These are phyloP conservation scores for Cyaniris semiargus DNA, from an alignment of 2,888 invertebrate genomes.

Conservation along the genomic window DNA sequence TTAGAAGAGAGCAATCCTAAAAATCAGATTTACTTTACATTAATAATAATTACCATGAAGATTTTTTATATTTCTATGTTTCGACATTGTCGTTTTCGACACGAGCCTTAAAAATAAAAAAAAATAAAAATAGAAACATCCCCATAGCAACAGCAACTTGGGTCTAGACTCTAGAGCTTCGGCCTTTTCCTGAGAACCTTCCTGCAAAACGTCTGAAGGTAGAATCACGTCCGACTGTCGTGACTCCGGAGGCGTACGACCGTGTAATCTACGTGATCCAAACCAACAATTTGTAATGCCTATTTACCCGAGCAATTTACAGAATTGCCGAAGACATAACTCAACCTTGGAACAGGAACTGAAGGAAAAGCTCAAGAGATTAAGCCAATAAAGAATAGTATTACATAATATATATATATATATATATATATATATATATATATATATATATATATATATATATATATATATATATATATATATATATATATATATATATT, in stretches of 20 bases:
- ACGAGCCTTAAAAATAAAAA: not conserved
- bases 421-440: too few species aligned
- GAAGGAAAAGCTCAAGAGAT: not conserved
- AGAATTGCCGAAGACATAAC: not conserved
- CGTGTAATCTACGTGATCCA: slow-evolving; percentile 12
- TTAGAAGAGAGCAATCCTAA: not conserved
- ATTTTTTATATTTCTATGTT: too few species aligned
- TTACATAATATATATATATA: too few species aligned
- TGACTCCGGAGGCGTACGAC: not conserved
- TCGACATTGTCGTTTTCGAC: too few species aligned
- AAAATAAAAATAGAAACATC: not conserved
- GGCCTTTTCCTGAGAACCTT: not conserved
- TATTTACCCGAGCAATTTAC: not conserved
- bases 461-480: too few species aligned
- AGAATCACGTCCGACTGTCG: slow-evolving; percentile 10
- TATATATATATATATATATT: too few species aligned
- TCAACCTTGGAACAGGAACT: not conserved
- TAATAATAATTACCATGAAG: too few species aligned
- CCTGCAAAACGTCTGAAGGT: not conserved
- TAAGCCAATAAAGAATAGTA: too few species aligned
- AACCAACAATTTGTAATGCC: not conserved
- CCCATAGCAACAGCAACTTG: not conserved
- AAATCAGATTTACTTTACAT: not conserved
- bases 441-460: too few species aligned
- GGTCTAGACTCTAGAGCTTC: not conserved